Evolutionary conservation across 2,797 vertebrate species (phyloP), one percentile per base, ranked within the genome.

Genomic region (Centropyge bicolor): DNA sequence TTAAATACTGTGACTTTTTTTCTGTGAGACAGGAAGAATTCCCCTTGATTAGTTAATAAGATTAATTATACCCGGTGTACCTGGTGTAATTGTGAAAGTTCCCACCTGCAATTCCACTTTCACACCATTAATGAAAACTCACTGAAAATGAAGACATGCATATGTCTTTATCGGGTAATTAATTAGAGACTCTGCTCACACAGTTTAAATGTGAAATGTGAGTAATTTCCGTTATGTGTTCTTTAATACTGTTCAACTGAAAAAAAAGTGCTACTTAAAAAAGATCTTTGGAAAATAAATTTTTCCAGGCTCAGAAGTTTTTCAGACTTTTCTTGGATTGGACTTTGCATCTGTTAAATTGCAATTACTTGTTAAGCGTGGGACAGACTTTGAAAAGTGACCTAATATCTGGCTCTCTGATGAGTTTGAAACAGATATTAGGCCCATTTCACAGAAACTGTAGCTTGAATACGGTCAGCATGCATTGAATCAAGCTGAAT

Each of bases 21-120:
- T 36, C 84, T 88, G 86, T 84, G 84, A 93, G 89, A 88, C 80
- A 76, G 71, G 81, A 86, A 84, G 83, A 92, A 93, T 86, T 93
- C 87, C 87, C 82, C 82, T 79, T 95, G 89, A 95, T 95, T 96
- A 93, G 86, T 89, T 95, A 95, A 95, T 95, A 38, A 94, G 89
- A 92, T 95, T 95, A 95, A 95, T 95, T 95, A 94, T 82, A 82
- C 89, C 90, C 76, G 66, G 76, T 85, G 78, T 84, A 92, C 82
- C 89, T 93, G 92, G 92, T 94, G 89, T 94, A 95, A 94, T 94
- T 94, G 94, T 93, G 85, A 93, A 94, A 94, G 95, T 95, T 95
- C 94, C 94, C 95, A 95, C 93, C 94, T 95, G 94, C 86, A 93
- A 93, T 93, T 92, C 84, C 85, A 80, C 88, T 85, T 89, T 87